phyloP scores from a whole-genome alignment of 1,140 invertebrate species.

The Drosophila nigromelanica region DNA sequence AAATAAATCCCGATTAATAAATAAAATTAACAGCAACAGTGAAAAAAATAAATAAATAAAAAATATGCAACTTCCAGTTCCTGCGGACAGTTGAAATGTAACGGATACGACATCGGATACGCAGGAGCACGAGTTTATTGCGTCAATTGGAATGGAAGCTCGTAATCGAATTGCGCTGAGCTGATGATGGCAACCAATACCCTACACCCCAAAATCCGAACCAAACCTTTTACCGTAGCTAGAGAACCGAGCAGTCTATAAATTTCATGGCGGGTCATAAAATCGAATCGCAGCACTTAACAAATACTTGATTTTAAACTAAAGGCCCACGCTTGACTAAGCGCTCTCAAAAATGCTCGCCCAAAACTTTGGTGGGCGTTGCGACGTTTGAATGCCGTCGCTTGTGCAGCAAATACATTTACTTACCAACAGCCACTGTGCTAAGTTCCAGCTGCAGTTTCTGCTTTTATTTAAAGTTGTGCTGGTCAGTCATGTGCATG shows the following conservation, averaged over 20 bases:
- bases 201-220: neutral
- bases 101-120: constrained; percentile 59
- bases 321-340: constrained; percentile 68
- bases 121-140: constrained; percentile 54
- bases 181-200: constrained; percentile 32
- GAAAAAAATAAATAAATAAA: constrained; percentile 12
- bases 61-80: constrained; percentile 60
- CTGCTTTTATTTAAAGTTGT: constrained; percentile 68
- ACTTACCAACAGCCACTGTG: constrained; percentile 44
- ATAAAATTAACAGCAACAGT: constrained; percentile 28
- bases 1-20: constrained; percentile 56
- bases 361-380: constrained; percentile 26
- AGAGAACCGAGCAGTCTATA: constrained; percentile 14
- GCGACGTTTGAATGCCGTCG: constrained; percentile 23
- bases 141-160: constrained; percentile 49
- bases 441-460: constrained; percentile 29
- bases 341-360: constrained; percentile 53
- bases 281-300: constrained; percentile 66
- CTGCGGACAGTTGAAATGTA: constrained; percentile 52
- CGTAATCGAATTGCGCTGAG: constrained; percentile 45
- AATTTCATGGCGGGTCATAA: constrained; percentile 34
- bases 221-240: neutral
- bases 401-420: constrained; percentile 52
- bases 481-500: constrained; percentile 75
- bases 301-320: constrained; percentile 66